phyloP scores from a whole-genome alignment of 2,113 vertebrate genomes.

The Conger conger region DNA sequence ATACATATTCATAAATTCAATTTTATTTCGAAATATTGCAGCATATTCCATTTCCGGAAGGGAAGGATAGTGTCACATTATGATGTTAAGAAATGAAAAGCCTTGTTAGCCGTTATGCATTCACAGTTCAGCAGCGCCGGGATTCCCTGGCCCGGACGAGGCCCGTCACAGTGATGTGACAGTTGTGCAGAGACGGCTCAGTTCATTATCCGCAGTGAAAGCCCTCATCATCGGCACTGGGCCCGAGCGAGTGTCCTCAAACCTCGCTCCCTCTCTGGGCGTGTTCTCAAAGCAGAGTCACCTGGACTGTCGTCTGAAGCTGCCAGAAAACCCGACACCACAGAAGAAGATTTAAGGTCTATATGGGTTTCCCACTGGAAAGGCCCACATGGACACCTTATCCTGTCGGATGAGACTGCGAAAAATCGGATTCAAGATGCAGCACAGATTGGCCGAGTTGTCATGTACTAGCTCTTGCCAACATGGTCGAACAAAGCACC shows the following conservation, averaged over 20 bases:
- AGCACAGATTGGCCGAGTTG: too few relatives aligned
- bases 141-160: not conserved
- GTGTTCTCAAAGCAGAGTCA: not conserved
- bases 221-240: not conserved
- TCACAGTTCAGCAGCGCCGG: not conserved
- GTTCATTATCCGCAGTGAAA: not conserved
- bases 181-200: not conserved
- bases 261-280: not conserved
- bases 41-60: too few relatives aligned
- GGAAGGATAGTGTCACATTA: not conserved
- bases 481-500: too few relatives aligned
- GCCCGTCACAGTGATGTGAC: not conserved
- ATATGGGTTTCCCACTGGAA: too few relatives aligned
- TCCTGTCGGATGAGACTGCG: too few relatives aligned
- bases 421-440: too few relatives aligned
- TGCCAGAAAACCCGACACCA: too few relatives aligned
- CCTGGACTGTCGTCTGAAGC: not conserved
- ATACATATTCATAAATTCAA: too few relatives aligned
- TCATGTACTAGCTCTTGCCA: too few relatives aligned
- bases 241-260: not conserved
- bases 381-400: too few relatives aligned
- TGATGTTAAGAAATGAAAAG: not conserved
- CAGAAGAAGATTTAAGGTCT: too few relatives aligned
- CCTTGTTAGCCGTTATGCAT: not conserved
- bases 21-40: too few relatives aligned